phyloP scores from a whole-genome alignment of 2,797 vertebrate species.

The Sebastiscus albofasciatus region DNA sequence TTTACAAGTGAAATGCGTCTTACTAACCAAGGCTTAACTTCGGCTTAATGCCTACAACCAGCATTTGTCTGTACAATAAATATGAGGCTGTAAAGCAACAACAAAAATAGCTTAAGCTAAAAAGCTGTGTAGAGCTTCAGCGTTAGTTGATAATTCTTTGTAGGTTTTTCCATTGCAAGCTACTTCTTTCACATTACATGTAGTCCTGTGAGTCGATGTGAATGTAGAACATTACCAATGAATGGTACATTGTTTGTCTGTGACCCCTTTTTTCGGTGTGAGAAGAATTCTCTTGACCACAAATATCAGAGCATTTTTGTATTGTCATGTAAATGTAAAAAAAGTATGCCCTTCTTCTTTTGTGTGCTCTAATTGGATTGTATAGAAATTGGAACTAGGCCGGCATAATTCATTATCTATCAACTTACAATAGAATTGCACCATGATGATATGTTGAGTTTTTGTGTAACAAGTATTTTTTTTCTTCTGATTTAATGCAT shows the following conservation, averaged over 20 bases:
- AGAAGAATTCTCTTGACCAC: constrained; percentile 27
- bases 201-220: neutral
- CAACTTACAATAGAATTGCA: neutral
- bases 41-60: neutral
- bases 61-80: neutral
- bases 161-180: neutral
- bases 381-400: constrained; percentile 11
- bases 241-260: constrained; percentile 41
- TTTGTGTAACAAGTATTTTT: neutral
- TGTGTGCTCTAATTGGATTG: constrained; percentile 53
- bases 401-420: neutral
- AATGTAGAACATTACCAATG: neutral
- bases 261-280: constrained; percentile 39
- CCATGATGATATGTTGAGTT: neutral
- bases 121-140: neutral
- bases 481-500: neutral
- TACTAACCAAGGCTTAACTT: neutral
- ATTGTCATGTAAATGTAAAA: constrained; percentile 57
- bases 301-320: neutral
- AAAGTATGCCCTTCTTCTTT: constrained; percentile 8
- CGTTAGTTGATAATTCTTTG: neutral
- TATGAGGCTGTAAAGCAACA: neutral
- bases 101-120: neutral
- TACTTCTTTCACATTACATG: neutral
- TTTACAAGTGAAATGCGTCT: neutral